Evolutionary conservation across 2,113 vertebrate genomes (phyloP).

Genomic region (Heterotilapia buettikoferi): DNA sequence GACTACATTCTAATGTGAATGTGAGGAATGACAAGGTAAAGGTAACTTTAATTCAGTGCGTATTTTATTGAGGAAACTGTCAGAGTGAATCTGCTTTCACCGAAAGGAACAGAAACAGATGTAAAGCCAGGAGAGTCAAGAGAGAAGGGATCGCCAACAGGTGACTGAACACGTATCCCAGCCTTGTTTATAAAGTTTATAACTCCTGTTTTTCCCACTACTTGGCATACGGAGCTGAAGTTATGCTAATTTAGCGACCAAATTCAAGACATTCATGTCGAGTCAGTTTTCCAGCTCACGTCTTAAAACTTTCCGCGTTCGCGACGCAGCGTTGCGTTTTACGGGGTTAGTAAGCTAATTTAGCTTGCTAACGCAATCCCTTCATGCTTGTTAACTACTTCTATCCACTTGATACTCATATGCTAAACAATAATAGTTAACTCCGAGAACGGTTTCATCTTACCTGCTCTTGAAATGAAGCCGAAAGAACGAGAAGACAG

Average conservation of each 20-base stretch:
- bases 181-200: background rate
- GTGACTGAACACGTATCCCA: background rate
- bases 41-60: background rate
- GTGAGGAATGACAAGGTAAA: constrained; percentile 18
- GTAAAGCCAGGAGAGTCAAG: background rate
- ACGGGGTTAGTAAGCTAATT: background rate
- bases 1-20: background rate
- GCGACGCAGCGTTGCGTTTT: background rate
- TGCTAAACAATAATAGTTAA: background rate
- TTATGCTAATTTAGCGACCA: background rate
- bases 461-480: background rate
- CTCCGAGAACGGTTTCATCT: background rate
- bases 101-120: background rate
- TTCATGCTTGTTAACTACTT: background rate
- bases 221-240: background rate
- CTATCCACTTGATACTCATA: background rate
- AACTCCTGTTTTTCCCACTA: background rate
- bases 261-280: background rate
- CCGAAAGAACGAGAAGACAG: background rate
- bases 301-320: background rate
- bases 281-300: background rate
- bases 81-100: background rate
- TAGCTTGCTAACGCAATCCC: background rate
- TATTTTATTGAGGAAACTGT: background rate
- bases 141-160: background rate